Base-by-base conservation (phyloP, 2,888 invertebrate species). In the Pomacea canaliculata region DNA sequence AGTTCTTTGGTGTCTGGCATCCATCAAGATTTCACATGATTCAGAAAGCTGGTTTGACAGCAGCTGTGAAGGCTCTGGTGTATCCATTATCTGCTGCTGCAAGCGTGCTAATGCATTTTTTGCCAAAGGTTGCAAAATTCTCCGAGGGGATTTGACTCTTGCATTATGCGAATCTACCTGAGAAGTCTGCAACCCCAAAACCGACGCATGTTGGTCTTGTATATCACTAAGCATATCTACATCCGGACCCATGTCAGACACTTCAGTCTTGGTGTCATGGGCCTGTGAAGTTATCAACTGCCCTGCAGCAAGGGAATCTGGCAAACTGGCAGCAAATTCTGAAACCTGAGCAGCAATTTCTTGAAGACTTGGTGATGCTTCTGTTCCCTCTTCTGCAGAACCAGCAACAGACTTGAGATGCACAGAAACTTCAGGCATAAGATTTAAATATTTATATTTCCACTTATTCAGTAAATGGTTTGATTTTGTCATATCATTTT, bases 301-400 rank as follows among this genome's bases (percentile, higher is more conserved):
- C 8, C 68, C 59, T 56, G 46, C 67, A 27, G 68, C 73, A 46
- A 74, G 51, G 51, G 59, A 68, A 62, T 74, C 74, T 7, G 74
- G 74, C 46, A 74, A 56, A 48, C 74, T 74, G 23, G 67, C 63
- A 9, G 69, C 74, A 51, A 73, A 56, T 23, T 73, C 73, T 4
- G 73, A 73, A 5, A 65, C 66, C 27, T 73, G 65, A 8, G 67
- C 68, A 8, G 73, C 73, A 37, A 74, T 49, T 23, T 74, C 74
- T 23, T 74, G 74, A n/a, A 74, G 74, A 60, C 60, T 62, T 23
- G 68, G 59, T 13, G 73, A 56, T 16, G 10, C 59, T 46, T 48
- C 56, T 51, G 51, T 65, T 8, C 49, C 62, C 46, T 73, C 73
- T 12, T 19, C 59, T 16, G 59, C 13, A n/a, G 59, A 67, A 16